Evolutionary conservation across 30 jellyfish, hydroid and myxozoan genomes (phyloP), one percentile per base, ranked within the genome.

Genomic region (Cassiopea andromeda): DNA sequence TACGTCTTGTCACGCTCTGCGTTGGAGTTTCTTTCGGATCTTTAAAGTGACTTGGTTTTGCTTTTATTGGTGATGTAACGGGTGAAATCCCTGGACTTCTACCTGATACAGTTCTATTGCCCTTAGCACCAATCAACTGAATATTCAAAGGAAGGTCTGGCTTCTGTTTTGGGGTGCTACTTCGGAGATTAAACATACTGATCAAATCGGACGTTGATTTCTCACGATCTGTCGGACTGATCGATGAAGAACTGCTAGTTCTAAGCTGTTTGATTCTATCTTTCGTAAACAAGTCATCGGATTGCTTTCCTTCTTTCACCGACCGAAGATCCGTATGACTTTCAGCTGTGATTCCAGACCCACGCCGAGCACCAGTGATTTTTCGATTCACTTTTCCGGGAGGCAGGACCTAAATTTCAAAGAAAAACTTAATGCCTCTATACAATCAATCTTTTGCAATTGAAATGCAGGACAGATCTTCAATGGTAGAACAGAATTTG

Each of bases 141-240:
- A 58, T 57, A 44, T 18, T 58, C 2, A 76, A 66, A 10, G 72
- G 82, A 81, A 81, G 75, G 7, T 81, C 82, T 18, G 46, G 79
- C 69, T 85, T 85, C 64, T 50, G 81, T 59, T 85, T 85, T 15
- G 93, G 93, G n/a, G 93, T 85, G 17, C 93, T 85, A 83, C 93
- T 85, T 60, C 93, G 60, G 46, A 45, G 87, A 66, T 85, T 57
- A 45, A 85, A 85, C 57, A 74, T 14, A 69, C 70, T 74, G 19
- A 72, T 74, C 47, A 74, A 72, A 54, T 74, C 87, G 12, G 93
- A 85, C 16, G 87, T 44, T n/a, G 87, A 7, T 27, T 74, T 73
- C 19, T 72, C 87, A 6, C 81, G 90, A 5, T 85, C 87, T 16
- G 87, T n/a, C 7, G 91, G 82, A 7, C 82, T 64, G 73, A 46